phyloP scores from a whole-genome alignment of 2,113 vertebrate genomes.

The Sclerurus mexicanus region DNA sequence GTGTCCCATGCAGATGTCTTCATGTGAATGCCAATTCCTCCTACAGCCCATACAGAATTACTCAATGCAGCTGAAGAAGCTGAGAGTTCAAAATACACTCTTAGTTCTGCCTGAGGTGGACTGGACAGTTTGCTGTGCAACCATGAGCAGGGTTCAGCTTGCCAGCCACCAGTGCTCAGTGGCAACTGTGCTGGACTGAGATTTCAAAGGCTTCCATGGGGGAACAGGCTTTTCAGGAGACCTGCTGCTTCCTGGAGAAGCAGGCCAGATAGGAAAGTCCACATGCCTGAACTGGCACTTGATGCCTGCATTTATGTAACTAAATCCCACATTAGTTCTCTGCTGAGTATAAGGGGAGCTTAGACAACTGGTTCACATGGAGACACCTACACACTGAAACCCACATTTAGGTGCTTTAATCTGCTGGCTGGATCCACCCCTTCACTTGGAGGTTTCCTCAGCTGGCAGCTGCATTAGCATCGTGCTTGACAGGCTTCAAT shows the following conservation, averaged over 20 bases:
- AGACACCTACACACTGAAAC: constrained; percentile 43
- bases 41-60: neutral
- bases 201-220: neutral
- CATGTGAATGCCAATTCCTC: neutral
- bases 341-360: neutral
- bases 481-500: neutral
- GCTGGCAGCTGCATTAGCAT: constrained; percentile 25
- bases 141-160: neutral
- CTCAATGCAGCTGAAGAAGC: neutral
- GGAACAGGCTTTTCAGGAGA: neutral
- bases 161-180: neutral
- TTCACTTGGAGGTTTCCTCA: constrained; percentile 22
- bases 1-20: neutral
- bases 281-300: neutral
- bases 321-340: constrained; percentile 1
- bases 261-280: neutral
- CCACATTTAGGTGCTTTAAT: constrained; percentile 44
- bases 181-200: neutral
- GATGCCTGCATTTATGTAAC: neutral
- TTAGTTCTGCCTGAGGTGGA: neutral
- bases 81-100: neutral
- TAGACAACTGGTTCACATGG: constrained; percentile 52
- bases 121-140: neutral
- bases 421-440: neutral
- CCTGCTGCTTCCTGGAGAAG: neutral